Evolutionary conservation across 2,113 vertebrate genomes (phyloP).

Genomic region (Mastomys natalensis): DNA sequence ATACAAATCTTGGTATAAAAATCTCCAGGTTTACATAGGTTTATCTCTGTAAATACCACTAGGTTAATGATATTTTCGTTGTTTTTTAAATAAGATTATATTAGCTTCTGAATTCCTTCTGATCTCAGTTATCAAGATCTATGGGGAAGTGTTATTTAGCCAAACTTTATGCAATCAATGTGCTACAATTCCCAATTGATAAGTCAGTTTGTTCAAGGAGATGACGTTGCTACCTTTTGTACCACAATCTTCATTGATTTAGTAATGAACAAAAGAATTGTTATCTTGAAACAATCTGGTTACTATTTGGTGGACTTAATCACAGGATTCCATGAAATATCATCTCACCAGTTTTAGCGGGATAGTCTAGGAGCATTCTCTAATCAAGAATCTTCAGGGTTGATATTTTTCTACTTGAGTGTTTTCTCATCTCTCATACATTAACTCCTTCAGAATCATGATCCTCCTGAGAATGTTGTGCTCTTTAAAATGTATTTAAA

Average conservation of each 20-base stretch:
- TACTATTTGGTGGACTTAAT: not conserved
- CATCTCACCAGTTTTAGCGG: not conserved
- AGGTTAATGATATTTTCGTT: slow-evolving; percentile 1
- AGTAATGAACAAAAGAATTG: not conserved
- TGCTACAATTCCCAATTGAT: slow-evolving; percentile 10
- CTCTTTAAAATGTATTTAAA: not conserved
- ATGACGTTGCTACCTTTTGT: not conserved
- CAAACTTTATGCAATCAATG: slow-evolving; percentile 37
- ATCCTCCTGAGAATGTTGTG: not conserved
- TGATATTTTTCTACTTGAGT: not conserved
- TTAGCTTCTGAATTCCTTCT: not conserved
- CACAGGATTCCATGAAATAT: not conserved
- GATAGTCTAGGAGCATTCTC: not conserved
- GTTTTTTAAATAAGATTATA: slow-evolving; percentile 24
- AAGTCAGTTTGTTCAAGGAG: not conserved
- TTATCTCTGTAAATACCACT: slow-evolving; percentile 8
- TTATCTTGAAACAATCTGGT: not conserved
- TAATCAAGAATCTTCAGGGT: not conserved
- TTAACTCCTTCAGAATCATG: not conserved
- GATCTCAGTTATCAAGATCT: not conserved
- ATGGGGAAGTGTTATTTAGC: not conserved
- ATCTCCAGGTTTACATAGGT: not conserved
- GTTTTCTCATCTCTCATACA: not conserved
- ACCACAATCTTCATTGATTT: not conserved
- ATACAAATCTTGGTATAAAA: not conserved